phyloP scores from a whole-genome alignment of 2,113 vertebrate genomes.

The Oostethus manadensis region DNA sequence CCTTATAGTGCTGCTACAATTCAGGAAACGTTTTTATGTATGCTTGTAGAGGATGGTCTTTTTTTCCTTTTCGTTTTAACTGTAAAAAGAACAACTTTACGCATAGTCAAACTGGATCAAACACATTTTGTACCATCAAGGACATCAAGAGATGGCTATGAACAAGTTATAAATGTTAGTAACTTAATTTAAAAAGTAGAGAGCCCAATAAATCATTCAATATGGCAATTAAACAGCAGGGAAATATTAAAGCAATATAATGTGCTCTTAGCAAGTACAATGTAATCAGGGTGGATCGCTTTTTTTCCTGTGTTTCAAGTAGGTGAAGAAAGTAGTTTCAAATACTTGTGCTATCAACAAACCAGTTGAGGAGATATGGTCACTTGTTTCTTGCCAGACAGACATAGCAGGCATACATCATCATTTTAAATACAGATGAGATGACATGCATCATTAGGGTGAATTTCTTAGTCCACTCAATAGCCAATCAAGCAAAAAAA shows the following conservation, averaged over 20 bases:
- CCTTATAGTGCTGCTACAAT: slow-evolving; percentile 4
- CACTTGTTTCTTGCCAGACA: slow-evolving; percentile 27
- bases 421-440: slow-evolving; percentile 39
- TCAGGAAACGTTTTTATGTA: slow-evolving; percentile 17
- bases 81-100: slow-evolving; percentile 30
- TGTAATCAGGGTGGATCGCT: too few relatives aligned
- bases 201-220: too few relatives aligned
- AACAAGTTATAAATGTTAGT: neutral
- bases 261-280: too few relatives aligned
- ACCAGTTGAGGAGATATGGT: slow-evolving; percentile 19
- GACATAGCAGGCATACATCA: slow-evolving; percentile 34
- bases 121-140: slow-evolving; percentile 12
- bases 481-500: slow-evolving; percentile 59
- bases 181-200: too few relatives aligned
- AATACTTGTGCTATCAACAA: neutral
- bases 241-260: too few relatives aligned
- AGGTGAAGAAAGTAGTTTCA: too few relatives aligned
- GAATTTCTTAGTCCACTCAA: slow-evolving; percentile 51
- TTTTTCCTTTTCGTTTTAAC: slow-evolving; percentile 10
- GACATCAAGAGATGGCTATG: slow-evolving; percentile 8
- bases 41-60: slow-evolving; percentile 21
- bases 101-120: slow-evolving; percentile 18
- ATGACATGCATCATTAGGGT: slow-evolving; percentile 55
- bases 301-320: too few relatives aligned
- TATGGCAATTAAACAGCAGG: too few relatives aligned